These are phyloP conservation scores for Anguilla megastoma DNA, from an alignment of 2,797 vertebrate genomes.

Conservation along the genomic window DNA sequence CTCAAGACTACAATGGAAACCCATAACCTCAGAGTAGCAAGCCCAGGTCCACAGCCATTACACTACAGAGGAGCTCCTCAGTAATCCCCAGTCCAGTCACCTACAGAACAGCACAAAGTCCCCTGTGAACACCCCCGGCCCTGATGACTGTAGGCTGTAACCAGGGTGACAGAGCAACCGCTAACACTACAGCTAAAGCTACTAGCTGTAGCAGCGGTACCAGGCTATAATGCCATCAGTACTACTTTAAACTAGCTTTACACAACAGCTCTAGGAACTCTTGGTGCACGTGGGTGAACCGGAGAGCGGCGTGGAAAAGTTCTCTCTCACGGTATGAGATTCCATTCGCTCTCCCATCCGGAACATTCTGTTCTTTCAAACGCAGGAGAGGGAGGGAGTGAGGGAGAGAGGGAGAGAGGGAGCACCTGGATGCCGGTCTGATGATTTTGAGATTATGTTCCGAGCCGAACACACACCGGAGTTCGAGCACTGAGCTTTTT, in stretches of 20 bases:
- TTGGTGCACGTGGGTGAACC: neutral
- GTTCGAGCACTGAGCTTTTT: too few relatives aligned
- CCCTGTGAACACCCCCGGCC: neutral
- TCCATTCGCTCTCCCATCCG: neutral
- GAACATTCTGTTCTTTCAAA: slow-evolving; percentile 1
- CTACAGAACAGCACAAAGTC: neutral
- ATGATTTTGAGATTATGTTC: too few relatives aligned
- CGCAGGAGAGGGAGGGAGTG: neutral
- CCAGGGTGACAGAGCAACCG: neutral
- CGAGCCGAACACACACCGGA: too few relatives aligned
- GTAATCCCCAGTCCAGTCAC: neutral
- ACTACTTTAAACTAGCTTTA: neutral
- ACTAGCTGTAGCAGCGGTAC: neutral
- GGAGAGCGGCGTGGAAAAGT: too few relatives aligned
- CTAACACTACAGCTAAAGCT: neutral
- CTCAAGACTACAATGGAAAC: too few relatives aligned
- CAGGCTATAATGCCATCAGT: neutral
- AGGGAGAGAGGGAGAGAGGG: neutral
- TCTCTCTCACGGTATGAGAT: neutral
- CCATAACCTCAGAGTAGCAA: neutral
- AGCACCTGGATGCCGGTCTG: too few relatives aligned
- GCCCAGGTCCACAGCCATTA: too few relatives aligned
- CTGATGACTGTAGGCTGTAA: neutral
- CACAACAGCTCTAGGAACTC: neutral
- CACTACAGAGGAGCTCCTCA: neutral